A percentile compares a stretch with the other conserved stretches of the same genome.
Conservation (phyloP, 2,797 vertebrate genomes). For the Meda fulgida region DNA sequence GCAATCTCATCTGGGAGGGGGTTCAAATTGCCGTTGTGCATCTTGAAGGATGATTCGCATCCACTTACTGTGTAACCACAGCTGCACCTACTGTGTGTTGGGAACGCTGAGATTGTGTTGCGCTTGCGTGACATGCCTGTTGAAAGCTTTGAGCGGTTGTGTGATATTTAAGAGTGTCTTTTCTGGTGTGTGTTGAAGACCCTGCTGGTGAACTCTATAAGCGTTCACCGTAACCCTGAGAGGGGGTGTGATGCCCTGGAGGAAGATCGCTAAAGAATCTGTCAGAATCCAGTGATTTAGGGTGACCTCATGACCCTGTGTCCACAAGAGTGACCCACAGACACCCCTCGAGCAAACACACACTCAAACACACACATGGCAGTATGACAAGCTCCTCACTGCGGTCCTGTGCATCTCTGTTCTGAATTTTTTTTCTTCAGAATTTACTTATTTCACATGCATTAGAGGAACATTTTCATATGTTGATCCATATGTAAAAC, state of each 20-base stretch:
- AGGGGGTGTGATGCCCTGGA: slow-evolving; percentile 14
- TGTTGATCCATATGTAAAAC: background rate
- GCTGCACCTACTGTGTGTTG: background rate
- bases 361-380: background rate
- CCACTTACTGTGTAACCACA: background rate
- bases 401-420: background rate
- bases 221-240: background rate
- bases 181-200: background rate
- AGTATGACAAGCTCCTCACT: background rate
- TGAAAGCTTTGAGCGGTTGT: slow-evolving; percentile 23
- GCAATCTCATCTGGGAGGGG: slow-evolving; percentile 7
- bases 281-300: slow-evolving; percentile 45
- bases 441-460: background rate
- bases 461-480: background rate
- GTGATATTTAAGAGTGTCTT: slow-evolving; percentile 39
- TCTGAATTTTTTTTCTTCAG: too few relatives aligned
- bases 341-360: background rate
- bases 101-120: slow-evolving; percentile 2
- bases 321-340: slow-evolving; percentile 41
- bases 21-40: slow-evolving; percentile 8
- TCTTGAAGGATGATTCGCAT: background rate
- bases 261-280: slow-evolving; percentile 35
- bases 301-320: slow-evolving; percentile 42
- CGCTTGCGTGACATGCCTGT: slow-evolving; percentile 24
- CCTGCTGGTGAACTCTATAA: slow-evolving; percentile 15